Base-by-base conservation (phyloP, 2,113 vertebrate species). In the Paramisgurnus dabryanus region DNA sequence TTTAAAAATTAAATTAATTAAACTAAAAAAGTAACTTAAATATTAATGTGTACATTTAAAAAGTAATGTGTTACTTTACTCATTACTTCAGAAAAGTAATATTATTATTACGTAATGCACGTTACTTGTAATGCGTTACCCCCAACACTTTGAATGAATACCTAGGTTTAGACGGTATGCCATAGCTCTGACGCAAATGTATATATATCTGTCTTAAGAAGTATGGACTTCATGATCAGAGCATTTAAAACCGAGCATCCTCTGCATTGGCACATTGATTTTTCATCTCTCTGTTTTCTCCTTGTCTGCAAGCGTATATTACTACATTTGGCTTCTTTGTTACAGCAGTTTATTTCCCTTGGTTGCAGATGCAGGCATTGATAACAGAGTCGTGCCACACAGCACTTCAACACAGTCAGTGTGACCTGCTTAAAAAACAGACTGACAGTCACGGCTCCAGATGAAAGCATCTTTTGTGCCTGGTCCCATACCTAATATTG, bases 381-480 rank as follows among this genome's bases (percentile, higher is more conserved):
- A 76, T 76, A 66, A 76, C 55, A 40, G 61, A 66, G 61, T 7
- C 6, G 6, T n/a, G 7, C 17, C 6, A 57, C 63, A 76, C 72
- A 47, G 45, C 45, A 47, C 5, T 18, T 6, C 12, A n/a, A 7
- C 55, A 57, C 55, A 65, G 61, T 66, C 74, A 76, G 27, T 6
- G 11, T 22, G 61, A 55, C 61, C 74, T 18, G 74, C 27, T 47
- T 4, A 15, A 76, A 41, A 64, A 13, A n/a, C 27, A 53, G 27
- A 40, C 63, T 60, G 81, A 79, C 67, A 82, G 55, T 60, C n/a
- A 74, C 45, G 63, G 65, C 70, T 85, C 58, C 18, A 50, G 64
- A 74, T 75, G 61, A 65, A 73, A 71, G 18, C 71, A 45, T 53
- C 60, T 75, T 81, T 84, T 84, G 72, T 82, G 79, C 67, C 64